A percentile compares a stretch with the other conserved stretches of the same genome.
These are phyloP conservation scores for Anisognathus igniventris DNA, from an alignment of 2,797 vertebrate genomes.

Conservation along the genomic window DNA sequence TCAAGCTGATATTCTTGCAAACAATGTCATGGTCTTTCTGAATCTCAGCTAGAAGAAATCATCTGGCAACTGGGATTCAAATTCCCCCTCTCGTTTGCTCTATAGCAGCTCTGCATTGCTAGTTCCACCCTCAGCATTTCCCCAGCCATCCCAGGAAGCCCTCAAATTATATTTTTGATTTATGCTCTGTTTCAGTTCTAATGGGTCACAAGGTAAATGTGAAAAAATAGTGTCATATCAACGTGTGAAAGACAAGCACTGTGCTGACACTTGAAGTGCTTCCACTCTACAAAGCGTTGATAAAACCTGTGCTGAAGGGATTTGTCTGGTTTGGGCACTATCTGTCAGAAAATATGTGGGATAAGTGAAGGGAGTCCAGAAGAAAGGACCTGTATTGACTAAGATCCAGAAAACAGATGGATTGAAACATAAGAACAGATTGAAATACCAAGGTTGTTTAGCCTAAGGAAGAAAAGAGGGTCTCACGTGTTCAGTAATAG, in stretches of 20 bases:
- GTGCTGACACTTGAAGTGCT: neutral
- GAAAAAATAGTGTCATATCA: neutral
- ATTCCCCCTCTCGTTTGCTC: neutral
- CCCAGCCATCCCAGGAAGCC: neutral
- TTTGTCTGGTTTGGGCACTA: neutral
- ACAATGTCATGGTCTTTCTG: neutral
- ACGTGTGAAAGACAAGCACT: neutral
- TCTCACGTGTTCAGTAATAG: rapidly evolving
- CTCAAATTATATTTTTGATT: neutral
- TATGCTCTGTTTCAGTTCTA: neutral
- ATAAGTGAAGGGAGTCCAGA: neutral
- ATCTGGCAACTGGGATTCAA: neutral
- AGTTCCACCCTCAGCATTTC: neutral
- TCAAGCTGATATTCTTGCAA: neutral
- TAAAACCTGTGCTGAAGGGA: neutral
- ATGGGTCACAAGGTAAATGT: neutral
- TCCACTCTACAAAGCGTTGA: neutral
- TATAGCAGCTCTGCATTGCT: neutral
- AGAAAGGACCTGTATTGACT: neutral
- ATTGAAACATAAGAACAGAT: neutral
- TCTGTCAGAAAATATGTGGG: neutral
- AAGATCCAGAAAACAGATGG: neutral
- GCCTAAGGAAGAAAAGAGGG: neutral
- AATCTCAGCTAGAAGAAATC: neutral
- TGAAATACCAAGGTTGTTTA: neutral